Base-by-base conservation (phyloP, 2,113 vertebrate species). In the Melanerpes aurifrons region DNA sequence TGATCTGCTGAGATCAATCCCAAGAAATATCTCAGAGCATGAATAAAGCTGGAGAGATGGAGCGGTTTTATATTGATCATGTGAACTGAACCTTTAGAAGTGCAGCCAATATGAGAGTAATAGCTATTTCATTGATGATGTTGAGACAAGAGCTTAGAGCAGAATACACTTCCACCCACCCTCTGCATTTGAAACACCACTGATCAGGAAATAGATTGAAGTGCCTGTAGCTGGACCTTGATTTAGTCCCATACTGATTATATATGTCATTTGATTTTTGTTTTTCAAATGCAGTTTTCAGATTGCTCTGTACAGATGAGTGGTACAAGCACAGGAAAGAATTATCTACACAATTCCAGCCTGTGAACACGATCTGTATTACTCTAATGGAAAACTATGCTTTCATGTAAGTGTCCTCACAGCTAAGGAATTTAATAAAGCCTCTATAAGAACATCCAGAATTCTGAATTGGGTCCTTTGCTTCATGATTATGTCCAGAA, bases 271-370 rank as follows among this genome's bases (percentile, higher is more conserved):
- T 87, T 89, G 16, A 28, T 85, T 88, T 18, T 74, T 3, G 1
- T n/a, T 80, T 53, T 87, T 86, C 15, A 4, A 89, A 85, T 59
- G 50, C 7, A 24, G 22, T 64, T 80, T 66, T n/a, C 64, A 91
- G 61, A 67, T 89, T 80, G 7, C 45, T 70, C 31, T 68, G 11
- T 57, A 80, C 40, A 57, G 16, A 64, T 48, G 19, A 85, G 28
- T 47, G 48, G 31, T 80, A 28, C 19, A 82, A 77, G 32, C 25
- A 40, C 21, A 14, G 31, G 35, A 86, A 87, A 76, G 54, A 88
- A 71, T 63, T 93, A 93, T 37, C 62, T 43, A 48, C 57, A 53
- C 68, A 85, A 92, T 91, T 95, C 29, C 57, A 89, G 59, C 25
- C 40, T 76, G 8, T 53, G 47, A 80, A 63, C 6, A 59, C 43